These are phyloP conservation scores for Perizoma affinitatum DNA, from an alignment of 2,888 invertebrate species.

Conservation along the genomic window DNA sequence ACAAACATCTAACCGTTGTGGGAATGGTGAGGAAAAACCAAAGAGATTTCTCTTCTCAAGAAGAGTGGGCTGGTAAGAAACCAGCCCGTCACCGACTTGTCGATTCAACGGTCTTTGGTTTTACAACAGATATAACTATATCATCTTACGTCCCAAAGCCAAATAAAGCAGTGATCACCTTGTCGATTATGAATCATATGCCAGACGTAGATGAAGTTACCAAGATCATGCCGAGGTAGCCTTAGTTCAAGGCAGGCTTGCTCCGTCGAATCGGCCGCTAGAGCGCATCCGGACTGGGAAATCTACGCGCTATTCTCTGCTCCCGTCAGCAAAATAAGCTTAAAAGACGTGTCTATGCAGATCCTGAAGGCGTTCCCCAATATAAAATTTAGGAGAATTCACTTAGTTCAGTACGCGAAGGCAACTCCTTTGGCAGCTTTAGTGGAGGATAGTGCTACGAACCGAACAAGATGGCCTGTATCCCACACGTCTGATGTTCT, in stretches of 20 bases:
- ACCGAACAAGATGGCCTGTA: slow-evolving; percentile 79
- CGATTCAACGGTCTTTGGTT: too few species aligned
- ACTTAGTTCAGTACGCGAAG: slow-evolving; percentile 77
- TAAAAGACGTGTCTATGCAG: slow-evolving; percentile 21
- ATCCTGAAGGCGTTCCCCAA: slow-evolving; percentile 68
- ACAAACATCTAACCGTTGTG: too few species aligned
- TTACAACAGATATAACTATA: too few species aligned
- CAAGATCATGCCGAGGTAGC: slow-evolving; percentile 84
- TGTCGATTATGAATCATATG: too few species aligned
- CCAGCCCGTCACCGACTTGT: too few species aligned
- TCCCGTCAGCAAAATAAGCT: slow-evolving; percentile 33
- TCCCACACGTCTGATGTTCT: slow-evolving; percentile 87
- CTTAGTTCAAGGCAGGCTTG: slow-evolving; percentile 58
- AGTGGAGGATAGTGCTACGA: slow-evolving; percentile 75
- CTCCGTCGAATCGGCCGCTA: slow-evolving; percentile 44
- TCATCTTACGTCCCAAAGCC: too few species aligned
- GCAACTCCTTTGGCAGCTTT: slow-evolving; percentile 83
- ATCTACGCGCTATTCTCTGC: slow-evolving; percentile 68
- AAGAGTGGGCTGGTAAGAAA: too few species aligned
- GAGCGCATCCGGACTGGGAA: slow-evolving; percentile 50
- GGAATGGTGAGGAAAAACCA: too few species aligned
- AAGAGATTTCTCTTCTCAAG: too few species aligned
- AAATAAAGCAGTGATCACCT: too few species aligned
- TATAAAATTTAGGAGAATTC: slow-evolving; percentile 77
- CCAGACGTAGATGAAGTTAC: too few species aligned